phyloP scores from a whole-genome alignment of 2,797 vertebrate species.

The Rhinophrynus dorsalis region DNA sequence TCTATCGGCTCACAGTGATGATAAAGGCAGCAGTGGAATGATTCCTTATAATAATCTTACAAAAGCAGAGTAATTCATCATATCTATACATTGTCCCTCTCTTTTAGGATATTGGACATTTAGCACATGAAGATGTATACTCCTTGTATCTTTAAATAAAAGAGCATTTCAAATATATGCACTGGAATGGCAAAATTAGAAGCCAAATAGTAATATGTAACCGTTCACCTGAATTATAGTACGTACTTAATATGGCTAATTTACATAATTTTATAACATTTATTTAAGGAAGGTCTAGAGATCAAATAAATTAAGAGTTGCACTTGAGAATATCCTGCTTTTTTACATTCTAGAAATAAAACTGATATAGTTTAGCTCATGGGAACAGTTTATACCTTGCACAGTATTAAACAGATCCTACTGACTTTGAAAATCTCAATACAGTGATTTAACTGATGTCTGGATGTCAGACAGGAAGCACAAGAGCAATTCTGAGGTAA shows the following conservation, averaged over 20 bases:
- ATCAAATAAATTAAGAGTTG: constrained; percentile 8
- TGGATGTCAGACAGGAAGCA: background rate
- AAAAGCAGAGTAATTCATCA: too few relatives aligned
- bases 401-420: background rate
- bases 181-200: background rate
- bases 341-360: background rate
- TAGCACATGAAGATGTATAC: too few relatives aligned
- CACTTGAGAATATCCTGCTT: background rate
- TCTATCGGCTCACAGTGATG: too few relatives aligned
- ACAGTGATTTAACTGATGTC: background rate
- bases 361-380: background rate
- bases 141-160: too few relatives aligned
- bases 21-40: too few relatives aligned
- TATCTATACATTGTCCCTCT: too few relatives aligned
- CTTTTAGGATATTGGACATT: too few relatives aligned
- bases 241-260: constrained; percentile 1
- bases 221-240: background rate
- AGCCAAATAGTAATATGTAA: constrained; percentile 1
- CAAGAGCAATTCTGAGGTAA: too few relatives aligned
- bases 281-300: background rate
- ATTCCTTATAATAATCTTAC: too few relatives aligned
- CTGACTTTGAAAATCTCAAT: background rate
- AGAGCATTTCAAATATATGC: too few relatives aligned
- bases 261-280: constrained; percentile 7
- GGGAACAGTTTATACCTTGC: background rate